phyloP scores from a whole-genome alignment of 2,113 vertebrate species.

The Proterorhinus semilunaris region DNA sequence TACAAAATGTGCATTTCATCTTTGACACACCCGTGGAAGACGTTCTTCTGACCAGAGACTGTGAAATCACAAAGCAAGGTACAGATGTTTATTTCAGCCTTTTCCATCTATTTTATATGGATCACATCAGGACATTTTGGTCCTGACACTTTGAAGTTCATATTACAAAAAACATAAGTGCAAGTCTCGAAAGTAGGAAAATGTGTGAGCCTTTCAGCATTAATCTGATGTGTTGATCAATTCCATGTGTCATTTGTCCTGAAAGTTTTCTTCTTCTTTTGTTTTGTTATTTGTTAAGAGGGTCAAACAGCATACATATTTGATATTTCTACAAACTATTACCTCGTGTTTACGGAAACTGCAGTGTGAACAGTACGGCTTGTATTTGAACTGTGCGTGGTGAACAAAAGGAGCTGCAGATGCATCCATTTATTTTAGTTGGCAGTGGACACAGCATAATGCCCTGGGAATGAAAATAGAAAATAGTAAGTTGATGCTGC shows the following conservation, averaged over 20 bases:
- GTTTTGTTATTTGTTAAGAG: slow-evolving; percentile 38
- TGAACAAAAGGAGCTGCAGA: slow-evolving; percentile 68
- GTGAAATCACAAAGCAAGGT: slow-evolving; percentile 84
- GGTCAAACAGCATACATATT: slow-evolving; percentile 46
- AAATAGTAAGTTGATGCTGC: slow-evolving; percentile 49
- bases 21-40: slow-evolving; percentile 88
- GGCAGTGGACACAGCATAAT: slow-evolving; percentile 56
- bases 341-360: slow-evolving; percentile 66
- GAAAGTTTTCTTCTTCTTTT: slow-evolving; percentile 20
- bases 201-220: slow-evolving; percentile 51
- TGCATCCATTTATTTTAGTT: slow-evolving; percentile 71
- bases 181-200: slow-evolving; percentile 19
- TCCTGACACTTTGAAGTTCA: slow-evolving; percentile 52
- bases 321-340: slow-evolving; percentile 45
- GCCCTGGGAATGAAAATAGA: slow-evolving; percentile 60
- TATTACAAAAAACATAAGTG: slow-evolving; percentile 43
- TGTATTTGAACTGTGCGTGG: slow-evolving; percentile 49
- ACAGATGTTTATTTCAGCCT: slow-evolving; percentile 26
- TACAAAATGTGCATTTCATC: slow-evolving; percentile 88
- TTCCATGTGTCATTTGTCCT: slow-evolving; percentile 15
- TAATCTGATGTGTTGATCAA: slow-evolving; percentile 30
- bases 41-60: slow-evolving; percentile 85
- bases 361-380: slow-evolving; percentile 44
- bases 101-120: not conserved
- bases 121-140: not conserved